Evolutionary conservation across 2,888 invertebrate species (phyloP), one percentile per base, ranked within the genome.

Genomic region (Cyclophora punctaria): DNA sequence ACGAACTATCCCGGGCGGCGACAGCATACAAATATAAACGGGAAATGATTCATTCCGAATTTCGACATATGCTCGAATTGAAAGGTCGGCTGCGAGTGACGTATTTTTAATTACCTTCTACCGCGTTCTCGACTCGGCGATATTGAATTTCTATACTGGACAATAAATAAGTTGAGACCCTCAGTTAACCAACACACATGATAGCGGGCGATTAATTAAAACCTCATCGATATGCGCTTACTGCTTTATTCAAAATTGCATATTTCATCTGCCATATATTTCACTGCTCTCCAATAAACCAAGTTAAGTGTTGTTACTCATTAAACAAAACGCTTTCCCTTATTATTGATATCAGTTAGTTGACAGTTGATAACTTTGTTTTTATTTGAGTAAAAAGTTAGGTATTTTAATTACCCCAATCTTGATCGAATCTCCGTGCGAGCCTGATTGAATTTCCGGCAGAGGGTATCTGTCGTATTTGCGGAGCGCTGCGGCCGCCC

Each of bases 51-150:
- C 83, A 85, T 85, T 84, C 77, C 74, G 72, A 75, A 84, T 83
- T 84, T 83, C 82, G 83, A 84, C 80, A 83, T 83, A 84, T 84
- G 81, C 80, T 80, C 80, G 72, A 83, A 82, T 83, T 80, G 84
- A 79, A 86, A 81, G 79, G 81, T 82, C 74, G 80, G 78, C 83
- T 88, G 87, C 81, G 75, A 83, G 75, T 86, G 87, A 88, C 87
- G 80, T 84, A 82, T 88, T 87, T 88, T 88, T 87, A 88, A 88
- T 87, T 85, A 87, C 81, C 82, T 71, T 68, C 78, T 72, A 83
- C 87, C 85, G 75, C 83, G 73, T 75, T 73, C 71, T 72, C 73
- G 73, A 67, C 69, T 69, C 73, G 74, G 53, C 59, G 48, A 76
- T 83, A 81, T 84, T 81, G 80, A 82, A 83, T 81, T 79, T 78